Evolutionary conservation across 2,113 vertebrate genomes (phyloP).

Genomic region (Anas platyrhynchos): DNA sequence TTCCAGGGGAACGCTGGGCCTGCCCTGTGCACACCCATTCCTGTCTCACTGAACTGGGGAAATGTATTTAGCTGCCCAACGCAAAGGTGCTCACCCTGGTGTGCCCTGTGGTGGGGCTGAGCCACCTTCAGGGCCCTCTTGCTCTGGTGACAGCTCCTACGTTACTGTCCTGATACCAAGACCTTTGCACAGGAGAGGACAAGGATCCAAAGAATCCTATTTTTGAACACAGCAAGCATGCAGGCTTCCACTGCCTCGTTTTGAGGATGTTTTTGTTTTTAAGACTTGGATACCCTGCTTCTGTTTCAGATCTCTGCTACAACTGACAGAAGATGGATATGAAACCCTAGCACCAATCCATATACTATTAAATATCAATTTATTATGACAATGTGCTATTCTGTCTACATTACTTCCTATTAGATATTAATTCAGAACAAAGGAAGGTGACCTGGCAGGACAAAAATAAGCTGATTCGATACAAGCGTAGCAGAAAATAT

Average conservation of each 20-base stretch:
- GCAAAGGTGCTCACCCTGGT: not conserved
- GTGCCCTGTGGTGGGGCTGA: no score
- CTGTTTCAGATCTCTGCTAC: not conserved
- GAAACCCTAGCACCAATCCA: not conserved
- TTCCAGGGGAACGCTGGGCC: not conserved
- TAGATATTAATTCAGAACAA: not conserved
- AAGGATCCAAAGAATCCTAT: not conserved
- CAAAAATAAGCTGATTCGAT: not conserved
- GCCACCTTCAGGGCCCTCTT: not conserved
- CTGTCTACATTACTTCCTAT: not conserved
- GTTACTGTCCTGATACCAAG: not conserved
- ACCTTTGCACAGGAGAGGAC: not conserved
- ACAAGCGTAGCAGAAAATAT: not conserved
- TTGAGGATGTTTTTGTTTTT: not conserved
- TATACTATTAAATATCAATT: not conserved
- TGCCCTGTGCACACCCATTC: fast-evolving
- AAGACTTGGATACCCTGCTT: not conserved
- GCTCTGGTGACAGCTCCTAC: not conserved
- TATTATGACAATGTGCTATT: not conserved
- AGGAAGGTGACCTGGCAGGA: not conserved
- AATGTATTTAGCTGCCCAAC: not conserved
- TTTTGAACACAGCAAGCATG: not conserved
- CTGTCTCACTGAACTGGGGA: not conserved
- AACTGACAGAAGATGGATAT: not conserved
- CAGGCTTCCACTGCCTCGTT: not conserved